Percentiles rank a stretch among this genome's conserved stretches.
Conservation (phyloP, 1,140 invertebrate genomes). For the Drosophila navojoa region DNA sequence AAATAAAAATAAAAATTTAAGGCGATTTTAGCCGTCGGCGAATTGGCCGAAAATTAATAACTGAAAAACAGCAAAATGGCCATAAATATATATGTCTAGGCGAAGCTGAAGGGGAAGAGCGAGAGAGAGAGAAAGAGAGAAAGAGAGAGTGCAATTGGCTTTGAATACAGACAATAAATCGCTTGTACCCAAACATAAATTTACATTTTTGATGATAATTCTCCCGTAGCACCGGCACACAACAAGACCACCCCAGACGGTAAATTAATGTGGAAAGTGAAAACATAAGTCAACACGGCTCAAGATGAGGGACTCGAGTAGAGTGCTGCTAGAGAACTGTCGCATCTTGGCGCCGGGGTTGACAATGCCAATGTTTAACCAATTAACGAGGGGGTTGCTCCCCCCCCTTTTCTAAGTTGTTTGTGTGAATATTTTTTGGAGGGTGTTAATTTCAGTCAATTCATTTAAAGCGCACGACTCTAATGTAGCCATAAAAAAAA, state of each 20-base stretch:
- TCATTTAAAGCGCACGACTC: slow-evolving; percentile 65
- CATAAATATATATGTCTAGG: slow-evolving; percentile 61
- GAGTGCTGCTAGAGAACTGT: not conserved
- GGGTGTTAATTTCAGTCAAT: slow-evolving; percentile 29
- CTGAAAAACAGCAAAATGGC: slow-evolving; percentile 47
- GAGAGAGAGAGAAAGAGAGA: slow-evolving; percentile 15
- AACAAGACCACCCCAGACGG: not conserved
- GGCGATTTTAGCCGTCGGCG: slow-evolving; percentile 2
- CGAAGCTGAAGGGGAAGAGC: not conserved
- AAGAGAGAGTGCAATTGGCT: slow-evolving; percentile 16
- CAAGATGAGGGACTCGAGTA: slow-evolving; percentile 7
- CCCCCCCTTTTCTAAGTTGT: not conserved
- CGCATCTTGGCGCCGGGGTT: slow-evolving; percentile 13
- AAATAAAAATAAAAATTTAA: not conserved
- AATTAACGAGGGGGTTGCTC: slow-evolving; percentile 59
- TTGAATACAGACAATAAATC: slow-evolving; percentile 64
- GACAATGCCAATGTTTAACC: slow-evolving; percentile 68
- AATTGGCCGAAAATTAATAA: slow-evolving; percentile 63
- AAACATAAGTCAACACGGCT: slow-evolving; percentile 48
- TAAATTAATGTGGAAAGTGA: slow-evolving; percentile 55
- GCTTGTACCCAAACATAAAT: slow-evolving; percentile 70
- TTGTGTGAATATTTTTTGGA: not conserved
- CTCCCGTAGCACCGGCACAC: slow-evolving; percentile 8
- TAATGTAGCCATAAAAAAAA: slow-evolving; percentile 78
- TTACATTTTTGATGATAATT: slow-evolving; percentile 81